Percentiles rank a stretch among this genome's conserved stretches.
Conservation (phyloP, 2,113 vertebrate species). For the Pipa parva region DNA sequence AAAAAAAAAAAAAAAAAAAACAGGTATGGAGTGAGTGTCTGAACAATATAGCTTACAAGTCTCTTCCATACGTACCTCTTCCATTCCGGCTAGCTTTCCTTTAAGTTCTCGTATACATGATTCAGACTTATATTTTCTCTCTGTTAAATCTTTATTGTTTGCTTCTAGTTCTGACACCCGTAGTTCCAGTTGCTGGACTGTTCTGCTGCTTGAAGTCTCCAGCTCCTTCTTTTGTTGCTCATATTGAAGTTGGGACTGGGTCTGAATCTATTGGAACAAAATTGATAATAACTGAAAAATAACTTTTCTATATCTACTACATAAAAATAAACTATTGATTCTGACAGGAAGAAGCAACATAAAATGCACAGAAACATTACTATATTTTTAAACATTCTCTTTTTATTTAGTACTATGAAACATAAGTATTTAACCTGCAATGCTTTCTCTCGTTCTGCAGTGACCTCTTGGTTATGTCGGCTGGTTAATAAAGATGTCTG, state of each 20-base stretch:
- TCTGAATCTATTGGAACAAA: constrained; percentile 22
- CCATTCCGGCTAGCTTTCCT: constrained; percentile 8
- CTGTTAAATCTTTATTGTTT: constrained; percentile 12
- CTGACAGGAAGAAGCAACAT: too few species aligned
- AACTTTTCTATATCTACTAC: not conserved
- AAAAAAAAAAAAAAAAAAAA: too few species aligned
- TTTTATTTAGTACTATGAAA: too few species aligned
- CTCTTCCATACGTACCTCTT: constrained; percentile 36
- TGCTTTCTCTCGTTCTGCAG: constrained; percentile 15
- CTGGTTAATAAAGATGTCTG: constrained; percentile 11
- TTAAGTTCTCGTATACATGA: constrained; percentile 20
- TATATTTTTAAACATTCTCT: too few species aligned
- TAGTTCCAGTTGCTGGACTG: constrained; percentile 34
- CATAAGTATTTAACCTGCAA: constrained; percentile 7
- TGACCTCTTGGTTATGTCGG: constrained; percentile 18
- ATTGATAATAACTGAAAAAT: constrained; percentile 10
- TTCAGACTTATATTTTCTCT: constrained; percentile 40
- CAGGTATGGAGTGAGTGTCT: too few species aligned
- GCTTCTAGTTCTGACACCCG: constrained; percentile 34
- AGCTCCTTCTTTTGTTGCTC: constrained; percentile 23
- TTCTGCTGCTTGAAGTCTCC: constrained; percentile 15
- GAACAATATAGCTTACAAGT: too few species aligned
- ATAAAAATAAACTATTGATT: too few species aligned
- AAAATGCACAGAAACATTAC: too few species aligned
- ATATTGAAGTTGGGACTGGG: constrained; percentile 8